A percentile compares a stretch with the other conserved stretches of the same genome.
Evolutionary conservation across 2,888 invertebrate species (phyloP).

Genomic region (Trachelus tabidus): DNA sequence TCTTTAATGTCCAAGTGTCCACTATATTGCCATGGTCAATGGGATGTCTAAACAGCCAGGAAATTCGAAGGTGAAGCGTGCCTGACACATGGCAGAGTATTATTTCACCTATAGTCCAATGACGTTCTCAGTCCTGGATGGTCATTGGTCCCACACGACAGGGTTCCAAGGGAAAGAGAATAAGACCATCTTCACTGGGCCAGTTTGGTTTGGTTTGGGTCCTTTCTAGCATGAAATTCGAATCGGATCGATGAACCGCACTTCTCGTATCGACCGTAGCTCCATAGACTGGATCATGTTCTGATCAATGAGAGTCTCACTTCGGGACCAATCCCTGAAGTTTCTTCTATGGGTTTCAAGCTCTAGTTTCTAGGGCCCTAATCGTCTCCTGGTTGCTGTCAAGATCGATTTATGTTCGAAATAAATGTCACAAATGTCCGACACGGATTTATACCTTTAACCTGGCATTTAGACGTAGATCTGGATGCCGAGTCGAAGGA

Average conservation of each 20-base stretch:
- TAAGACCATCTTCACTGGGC: slow-evolving; percentile 13
- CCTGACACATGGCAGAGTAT: slow-evolving; percentile 2
- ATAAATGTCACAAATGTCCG: slow-evolving; percentile 2
- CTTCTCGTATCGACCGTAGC: slow-evolving; percentile 29
- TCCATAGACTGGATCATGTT: not conserved
- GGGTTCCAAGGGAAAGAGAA: slow-evolving; percentile 13
- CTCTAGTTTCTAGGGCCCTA: not conserved
- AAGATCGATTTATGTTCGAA: not conserved
- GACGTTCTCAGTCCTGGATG: not conserved
- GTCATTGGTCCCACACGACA: slow-evolving; percentile 15
- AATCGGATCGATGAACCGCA: slow-evolving; percentile 28
- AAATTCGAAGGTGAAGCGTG: slow-evolving; percentile 10
- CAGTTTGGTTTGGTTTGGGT: not conserved
- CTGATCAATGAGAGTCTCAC: not conserved
- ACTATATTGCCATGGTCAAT: not conserved
- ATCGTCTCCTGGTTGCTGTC: not conserved
- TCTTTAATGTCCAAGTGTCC: not conserved
- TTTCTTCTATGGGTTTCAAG: not conserved
- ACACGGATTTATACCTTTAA: not conserved
- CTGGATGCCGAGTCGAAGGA: not conserved
- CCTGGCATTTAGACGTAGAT: not conserved
- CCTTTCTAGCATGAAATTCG: slow-evolving; percentile 25
- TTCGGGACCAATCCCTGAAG: not conserved
- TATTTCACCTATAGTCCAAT: not conserved
- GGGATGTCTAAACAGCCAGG: not conserved